Conservation (phyloP, 2,113 vertebrate genomes). For the Mellivora capensis region DNA sequence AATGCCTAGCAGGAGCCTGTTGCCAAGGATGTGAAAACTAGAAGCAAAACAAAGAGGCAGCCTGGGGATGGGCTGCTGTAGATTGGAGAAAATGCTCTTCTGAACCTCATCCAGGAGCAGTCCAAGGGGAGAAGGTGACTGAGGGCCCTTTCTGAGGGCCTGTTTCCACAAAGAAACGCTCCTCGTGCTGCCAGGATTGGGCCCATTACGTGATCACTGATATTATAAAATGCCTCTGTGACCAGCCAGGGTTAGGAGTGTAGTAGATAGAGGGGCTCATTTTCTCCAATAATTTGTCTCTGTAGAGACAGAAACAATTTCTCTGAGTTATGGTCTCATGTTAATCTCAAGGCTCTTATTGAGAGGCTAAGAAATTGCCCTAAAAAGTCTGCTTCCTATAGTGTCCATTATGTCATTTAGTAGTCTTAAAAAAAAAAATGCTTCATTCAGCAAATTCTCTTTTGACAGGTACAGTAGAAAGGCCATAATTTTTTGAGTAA, state of each 20-base stretch:
- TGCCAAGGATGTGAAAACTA: constrained; percentile 48
- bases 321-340: background rate
- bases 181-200: background rate
- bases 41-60: constrained; percentile 43
- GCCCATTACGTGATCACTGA: background rate
- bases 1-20: background rate
- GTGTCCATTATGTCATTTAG: background rate
- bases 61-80: background rate
- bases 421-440: background rate
- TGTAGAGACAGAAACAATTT: background rate
- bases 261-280: background rate
- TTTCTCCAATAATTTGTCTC: background rate
- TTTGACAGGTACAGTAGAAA: background rate
- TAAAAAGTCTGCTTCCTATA: background rate
- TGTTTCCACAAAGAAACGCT: background rate
- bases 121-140: background rate
- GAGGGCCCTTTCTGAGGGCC: background rate
- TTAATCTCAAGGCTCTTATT: background rate
- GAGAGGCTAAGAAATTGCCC: background rate
- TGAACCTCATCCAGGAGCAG: background rate
- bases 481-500: background rate
- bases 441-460: background rate
- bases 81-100: background rate
- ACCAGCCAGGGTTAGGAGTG: background rate
- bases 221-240: background rate